Evolutionary conservation across 2,888 invertebrate genomes (phyloP), one percentile per base, ranked within the genome.

Genomic region (Agrochola circellaris): DNA sequence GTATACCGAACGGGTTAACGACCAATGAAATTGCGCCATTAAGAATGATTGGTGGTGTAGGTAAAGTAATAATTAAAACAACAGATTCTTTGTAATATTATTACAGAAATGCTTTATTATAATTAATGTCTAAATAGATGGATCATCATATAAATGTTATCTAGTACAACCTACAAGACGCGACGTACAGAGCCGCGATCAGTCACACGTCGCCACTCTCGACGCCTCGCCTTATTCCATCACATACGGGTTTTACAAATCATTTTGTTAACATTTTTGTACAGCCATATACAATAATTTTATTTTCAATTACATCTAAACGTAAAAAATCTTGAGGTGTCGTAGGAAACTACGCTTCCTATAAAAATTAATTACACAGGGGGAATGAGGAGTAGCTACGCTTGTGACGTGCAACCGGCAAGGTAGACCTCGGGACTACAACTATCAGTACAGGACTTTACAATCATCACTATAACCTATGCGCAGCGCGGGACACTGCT

Each of bases 61-160:
- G 62, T 62, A 20, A n/a, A 34, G 38, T 48, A 11, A 34, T 42
- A 73, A 80, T 70, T 95, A 90, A 96, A 96, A 96, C 94, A 79
- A 93, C 89, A 89, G 79, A 89, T 93, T 84, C 92, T 94, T 96
- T 96, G 96, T 96, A 96, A 96, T 96, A 96, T 97, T 97, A 97
- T 97, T 97, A 97, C 97, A 97, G 97, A 97, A 97, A 97, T 97
- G 97, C 97, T 97, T 97, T 97, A 97, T 97, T 96, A 96, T 95
- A 97, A 97, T 97, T 97, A 97, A 97, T 97, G 96, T 97, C 97
- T 97, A 97, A 97, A 96, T 97, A 97, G 97, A 97, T 97, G 97
- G 97, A 97, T 97, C 97, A 96, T 97, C 97, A 97, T 96, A 95
- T 96, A 96, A 96, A 96, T 95, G 96, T 97, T 95, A 96, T 96